Evolutionary conservation across 64 coral and sea anemone genomes (phyloP).

Genomic region (Anthopleura sola): DNA sequence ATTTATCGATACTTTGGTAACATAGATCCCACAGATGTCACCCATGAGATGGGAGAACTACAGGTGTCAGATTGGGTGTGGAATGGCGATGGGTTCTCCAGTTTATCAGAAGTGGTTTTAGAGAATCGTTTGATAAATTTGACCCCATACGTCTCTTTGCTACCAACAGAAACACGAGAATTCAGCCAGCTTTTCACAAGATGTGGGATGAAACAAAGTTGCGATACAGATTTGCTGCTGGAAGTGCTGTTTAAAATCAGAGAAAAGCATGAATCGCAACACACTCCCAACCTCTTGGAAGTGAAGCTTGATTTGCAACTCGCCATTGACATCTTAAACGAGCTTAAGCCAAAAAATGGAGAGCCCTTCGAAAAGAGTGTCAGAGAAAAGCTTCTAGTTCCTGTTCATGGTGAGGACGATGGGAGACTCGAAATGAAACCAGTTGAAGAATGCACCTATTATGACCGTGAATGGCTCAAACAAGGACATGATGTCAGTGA

Average conservation of each 20-base stretch:
- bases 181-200: conserved; percentile 40
- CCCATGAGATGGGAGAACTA: neutral
- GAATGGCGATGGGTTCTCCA: conserved; percentile 86
- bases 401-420: conserved; percentile 45
- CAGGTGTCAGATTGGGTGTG: conserved; percentile 61
- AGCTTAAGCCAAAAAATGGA: conserved; percentile 27
- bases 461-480: conserved; percentile 73
- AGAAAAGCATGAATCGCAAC: conserved; percentile 37
- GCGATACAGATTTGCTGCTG: conserved; percentile 44
- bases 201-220: conserved; percentile 42
- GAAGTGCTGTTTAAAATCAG: conserved; percentile 58
- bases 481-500: conserved; percentile 25
- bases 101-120: conserved; percentile 29
- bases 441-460: conserved; percentile 72
- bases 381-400: conserved; percentile 54
- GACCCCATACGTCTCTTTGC: conserved; percentile 48
- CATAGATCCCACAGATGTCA: neutral
- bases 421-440: conserved; percentile 38
- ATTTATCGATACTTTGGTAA: conserved; percentile 22
- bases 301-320: conserved; percentile 66
- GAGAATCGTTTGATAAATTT: conserved; percentile 52
- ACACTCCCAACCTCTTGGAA: neutral
- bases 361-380: neutral
- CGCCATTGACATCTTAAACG: conserved; percentile 68
- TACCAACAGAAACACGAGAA: conserved; percentile 47